These are phyloP conservation scores for Leptogaster cylindrica DNA, from an alignment of 2,888 invertebrate species.

Conservation along the genomic window DNA sequence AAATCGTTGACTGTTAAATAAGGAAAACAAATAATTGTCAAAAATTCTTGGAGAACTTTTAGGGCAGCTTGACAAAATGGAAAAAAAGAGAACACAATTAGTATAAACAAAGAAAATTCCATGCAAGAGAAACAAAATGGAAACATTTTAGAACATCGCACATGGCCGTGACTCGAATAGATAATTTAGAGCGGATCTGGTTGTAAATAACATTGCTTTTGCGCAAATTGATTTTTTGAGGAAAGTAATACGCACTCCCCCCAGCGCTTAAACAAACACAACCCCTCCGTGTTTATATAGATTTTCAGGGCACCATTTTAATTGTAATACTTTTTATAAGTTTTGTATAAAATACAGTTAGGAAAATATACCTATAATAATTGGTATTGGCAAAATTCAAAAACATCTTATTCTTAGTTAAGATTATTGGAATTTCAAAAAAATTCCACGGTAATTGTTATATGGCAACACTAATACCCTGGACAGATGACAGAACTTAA, in stretches of 20 bases:
- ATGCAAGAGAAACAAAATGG: neutral
- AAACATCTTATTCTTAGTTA: too few relatives aligned
- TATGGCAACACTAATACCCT: too few relatives aligned
- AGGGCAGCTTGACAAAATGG: slow-evolving; percentile 3
- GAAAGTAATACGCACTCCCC: slow-evolving; percentile 13
- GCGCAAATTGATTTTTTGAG: slow-evolving; percentile 16
- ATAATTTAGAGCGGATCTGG: neutral
- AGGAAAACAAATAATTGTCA: slow-evolving; percentile 19
- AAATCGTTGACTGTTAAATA: neutral
- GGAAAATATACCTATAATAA: too few relatives aligned
- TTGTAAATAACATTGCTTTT: slow-evolving; percentile 5
- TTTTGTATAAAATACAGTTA: neutral
- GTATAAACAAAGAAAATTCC: neutral
- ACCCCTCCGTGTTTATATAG: neutral
- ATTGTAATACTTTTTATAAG: neutral
- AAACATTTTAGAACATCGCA: neutral
- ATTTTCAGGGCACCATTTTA: neutral
- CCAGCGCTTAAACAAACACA: neutral
- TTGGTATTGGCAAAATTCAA: too few relatives aligned
- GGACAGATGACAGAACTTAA: too few relatives aligned
- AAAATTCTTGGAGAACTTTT: slow-evolving; percentile 24
- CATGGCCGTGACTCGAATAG: slow-evolving; percentile 12
- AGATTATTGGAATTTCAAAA: neutral
- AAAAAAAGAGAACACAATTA: neutral
- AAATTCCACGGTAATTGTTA: too few relatives aligned